These are phyloP conservation scores for Leucopsar rothschildi DNA, from an alignment of 2,113 vertebrate genomes.

Conservation along the genomic window DNA sequence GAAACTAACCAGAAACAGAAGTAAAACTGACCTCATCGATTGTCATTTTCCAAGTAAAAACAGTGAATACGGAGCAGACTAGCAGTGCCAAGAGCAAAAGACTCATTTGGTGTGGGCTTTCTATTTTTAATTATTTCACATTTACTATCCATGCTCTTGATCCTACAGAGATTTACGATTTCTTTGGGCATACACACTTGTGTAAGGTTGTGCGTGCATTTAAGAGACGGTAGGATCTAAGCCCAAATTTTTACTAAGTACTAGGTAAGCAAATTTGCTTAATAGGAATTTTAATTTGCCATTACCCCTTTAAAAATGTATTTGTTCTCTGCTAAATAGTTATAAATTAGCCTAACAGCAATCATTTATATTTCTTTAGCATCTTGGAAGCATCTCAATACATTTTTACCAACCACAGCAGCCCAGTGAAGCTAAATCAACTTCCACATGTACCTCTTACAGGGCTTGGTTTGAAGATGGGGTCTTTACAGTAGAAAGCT, in stretches of 20 bases:
- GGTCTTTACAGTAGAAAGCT: background rate
- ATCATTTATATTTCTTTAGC: background rate
- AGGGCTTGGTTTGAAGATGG: background rate
- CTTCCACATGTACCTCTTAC: background rate
- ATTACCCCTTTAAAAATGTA: conserved; percentile 25
- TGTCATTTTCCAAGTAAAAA: conserved; percentile 1
- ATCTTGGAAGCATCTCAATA: conserved; percentile 4
- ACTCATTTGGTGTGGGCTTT: background rate
- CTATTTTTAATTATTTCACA: background rate
- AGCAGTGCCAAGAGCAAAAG: background rate
- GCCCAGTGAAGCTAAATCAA: background rate
- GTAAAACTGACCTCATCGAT: background rate
- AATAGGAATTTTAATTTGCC: conserved; percentile 34
- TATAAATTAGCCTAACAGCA: conserved; percentile 16
- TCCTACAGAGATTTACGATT: background rate
- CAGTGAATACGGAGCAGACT: background rate
- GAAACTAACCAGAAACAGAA: background rate
- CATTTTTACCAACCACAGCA: background rate
- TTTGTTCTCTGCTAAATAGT: conserved; percentile 27
- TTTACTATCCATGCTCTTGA: background rate
- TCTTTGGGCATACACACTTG: background rate
- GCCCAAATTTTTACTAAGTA: background rate
- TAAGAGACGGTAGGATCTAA: background rate
- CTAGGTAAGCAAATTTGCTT: conserved; percentile 33
- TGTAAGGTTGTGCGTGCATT: background rate